A percentile compares a stretch with the other conserved stretches of the same genome.
Conservation (phyloP, 2,888 invertebrate species). For the Xestobium rufovillosum region DNA sequence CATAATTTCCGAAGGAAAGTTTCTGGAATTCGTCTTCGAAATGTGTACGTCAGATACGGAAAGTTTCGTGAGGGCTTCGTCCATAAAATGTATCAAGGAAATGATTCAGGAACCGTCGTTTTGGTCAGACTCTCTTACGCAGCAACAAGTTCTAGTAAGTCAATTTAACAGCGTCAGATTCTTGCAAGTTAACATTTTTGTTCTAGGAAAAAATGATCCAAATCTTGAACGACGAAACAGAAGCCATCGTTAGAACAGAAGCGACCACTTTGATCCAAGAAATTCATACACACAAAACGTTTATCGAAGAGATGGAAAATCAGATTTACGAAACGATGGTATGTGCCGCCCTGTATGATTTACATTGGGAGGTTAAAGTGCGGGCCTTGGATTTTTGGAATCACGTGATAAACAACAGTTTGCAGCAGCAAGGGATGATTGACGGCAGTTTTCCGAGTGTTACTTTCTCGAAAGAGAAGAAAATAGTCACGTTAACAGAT, state of each 20-base stretch:
- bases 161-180: no score
- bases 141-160: conserved; percentile 56
- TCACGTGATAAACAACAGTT: conserved; percentile 54
- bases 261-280: conserved; percentile 59
- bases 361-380: conserved; percentile 78
- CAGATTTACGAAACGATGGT: conserved; percentile 58
- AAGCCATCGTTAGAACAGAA: conserved; percentile 71
- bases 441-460: conserved; percentile 72
- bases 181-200: conserved; percentile 19
- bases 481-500: conserved; percentile 67
- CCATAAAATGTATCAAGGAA: conserved; percentile 61
- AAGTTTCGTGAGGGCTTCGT: conserved; percentile 68
- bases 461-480: conserved; percentile 72
- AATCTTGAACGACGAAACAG: conserved; percentile 59
- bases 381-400: conserved; percentile 67
- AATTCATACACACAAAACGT: conserved; percentile 58
- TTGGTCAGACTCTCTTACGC: conserved; percentile 57
- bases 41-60: conserved; percentile 63
- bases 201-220: conserved; percentile 47
- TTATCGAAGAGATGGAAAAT: conserved; percentile 45
- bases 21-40: conserved; percentile 57
- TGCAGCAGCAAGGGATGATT: conserved; percentile 74
- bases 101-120: conserved; percentile 57
- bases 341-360: conserved; percentile 58
- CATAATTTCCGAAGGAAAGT: conserved; percentile 56